These are phyloP conservation scores for Biston stratarius DNA, from an alignment of 2,888 invertebrate genomes.

Conservation along the genomic window DNA sequence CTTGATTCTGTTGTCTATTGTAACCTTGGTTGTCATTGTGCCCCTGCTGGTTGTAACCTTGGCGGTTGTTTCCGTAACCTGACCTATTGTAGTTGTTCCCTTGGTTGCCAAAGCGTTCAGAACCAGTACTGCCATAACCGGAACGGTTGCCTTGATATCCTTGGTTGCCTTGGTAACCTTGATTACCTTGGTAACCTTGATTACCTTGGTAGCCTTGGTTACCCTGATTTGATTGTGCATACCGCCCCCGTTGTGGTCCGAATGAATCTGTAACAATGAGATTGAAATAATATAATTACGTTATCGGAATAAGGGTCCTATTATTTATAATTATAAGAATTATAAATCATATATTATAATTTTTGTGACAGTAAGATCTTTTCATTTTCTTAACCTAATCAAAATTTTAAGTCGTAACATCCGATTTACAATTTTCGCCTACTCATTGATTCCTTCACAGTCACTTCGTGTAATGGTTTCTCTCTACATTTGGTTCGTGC, in stretches of 20 bases:
- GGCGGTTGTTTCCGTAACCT: conserved; percentile 39
- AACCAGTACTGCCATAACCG: conserved; percentile 41
- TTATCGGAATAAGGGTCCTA: too few species aligned
- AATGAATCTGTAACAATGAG: conserved; percentile 72
- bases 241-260: conserved; percentile 74
- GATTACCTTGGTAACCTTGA: conserved; percentile 44
- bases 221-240: conserved; percentile 56
- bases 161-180: conserved; percentile 39
- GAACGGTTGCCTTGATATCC: conserved; percentile 50
- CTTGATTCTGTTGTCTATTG: conserved; percentile 38
- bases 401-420: too few species aligned
- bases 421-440: too few species aligned
- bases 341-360: too few species aligned
- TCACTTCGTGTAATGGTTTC: too few species aligned
- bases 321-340: too few species aligned
- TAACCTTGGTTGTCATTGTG: conserved; percentile 39
- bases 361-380: too few species aligned
- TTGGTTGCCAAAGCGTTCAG: conserved; percentile 41
- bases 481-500: too few species aligned
- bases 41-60: conserved; percentile 45
- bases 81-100: conserved; percentile 34
- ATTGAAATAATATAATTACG: neutral
- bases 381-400: too few species aligned
- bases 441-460: too few species aligned
- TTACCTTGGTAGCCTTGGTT: conserved; percentile 41